Base-by-base conservation (phyloP, 1,140 invertebrate genomes). In the Trachymyrmex cornetzi region DNA sequence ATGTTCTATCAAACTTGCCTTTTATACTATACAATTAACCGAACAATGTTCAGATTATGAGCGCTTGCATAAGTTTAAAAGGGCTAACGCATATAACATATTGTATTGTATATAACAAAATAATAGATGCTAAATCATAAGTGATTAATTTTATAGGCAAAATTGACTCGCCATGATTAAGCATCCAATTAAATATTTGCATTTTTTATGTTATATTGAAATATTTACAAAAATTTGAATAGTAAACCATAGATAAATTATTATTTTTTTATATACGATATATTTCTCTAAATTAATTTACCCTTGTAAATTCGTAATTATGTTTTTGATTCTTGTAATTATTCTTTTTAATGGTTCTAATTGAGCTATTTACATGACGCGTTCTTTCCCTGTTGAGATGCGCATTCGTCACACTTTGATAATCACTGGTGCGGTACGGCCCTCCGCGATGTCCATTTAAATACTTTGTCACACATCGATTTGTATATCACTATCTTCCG, bases 401-500 rank as follows among this genome's bases (percentile, higher is more conserved):
- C 19, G 24, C 38, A 72, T 24, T 48, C 19, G 16, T 34, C 27
- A 77, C n/a, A 44, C 12, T 7, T 61, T 6, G 5, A 75, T n/a
- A 63, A 30, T 77, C 64, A 77, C 55, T 88, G 55, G 38, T 85
- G 77, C 48, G 30, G 30, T 85, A 61, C 55, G 44, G 71, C 22
- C 14, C 22, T 34, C 27, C 12, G 57, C 38, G 63, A 85, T 77
- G n/a, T 88, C 12, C 19, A 53, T 79, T 94, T 92, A 92, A 66
- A 91, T 89, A 88, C 81, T 88, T 91, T 92, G 94, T 95, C 94
- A 95, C 87, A 95, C 95, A 79, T 95, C 95, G 57, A 95, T 95
- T 88, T 95, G 95, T 89, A 96, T 93, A 87, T 96, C 95, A 87
- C 95, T 95, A 30, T 95, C 95, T 57, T 95, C 95, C 50, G 95